These are phyloP conservation scores for Pogonocherus hispidulus DNA, from an alignment of 2,888 invertebrate species.

Conservation along the genomic window DNA sequence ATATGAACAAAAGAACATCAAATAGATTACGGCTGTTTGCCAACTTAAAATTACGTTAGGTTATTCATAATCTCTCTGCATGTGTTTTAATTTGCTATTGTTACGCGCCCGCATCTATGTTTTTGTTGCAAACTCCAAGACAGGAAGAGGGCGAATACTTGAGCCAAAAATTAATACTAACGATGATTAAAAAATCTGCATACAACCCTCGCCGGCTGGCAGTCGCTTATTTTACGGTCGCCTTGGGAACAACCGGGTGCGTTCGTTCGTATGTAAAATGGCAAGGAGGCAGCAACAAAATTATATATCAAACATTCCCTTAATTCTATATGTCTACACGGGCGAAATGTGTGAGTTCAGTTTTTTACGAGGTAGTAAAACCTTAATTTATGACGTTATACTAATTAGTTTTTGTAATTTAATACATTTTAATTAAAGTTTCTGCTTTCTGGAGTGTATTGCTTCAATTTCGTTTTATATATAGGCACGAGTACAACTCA, in stretches of 20 bases:
- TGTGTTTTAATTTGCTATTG: too few species aligned
- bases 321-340: conserved; percentile 43
- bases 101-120: too few species aligned
- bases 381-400: conserved; percentile 39
- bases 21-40: too few species aligned
- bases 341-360: conserved; percentile 31
- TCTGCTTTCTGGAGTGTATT: neutral
- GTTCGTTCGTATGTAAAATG: conserved; percentile 55
- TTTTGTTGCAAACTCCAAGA: conserved; percentile 22
- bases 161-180: conserved; percentile 59
- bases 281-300: conserved; percentile 46
- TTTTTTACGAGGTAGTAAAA: conserved; percentile 39
- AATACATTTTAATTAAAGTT: conserved; percentile 28
- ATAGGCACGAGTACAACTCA: conserved; percentile 1
- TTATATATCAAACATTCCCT: conserved; percentile 48
- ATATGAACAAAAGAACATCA: too few species aligned
- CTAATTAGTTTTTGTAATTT: conserved; percentile 36
- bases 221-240: conserved; percentile 55
- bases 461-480: neutral
- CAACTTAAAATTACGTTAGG: too few species aligned
- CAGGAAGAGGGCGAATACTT: conserved; percentile 45
- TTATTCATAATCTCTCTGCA: too few species aligned
- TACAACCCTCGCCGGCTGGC: conserved; percentile 52
- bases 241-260: conserved; percentile 53
- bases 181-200: conserved; percentile 61